Percentiles rank a stretch among this genome's conserved stretches.
Evolutionary conservation across 2,113 vertebrate species (phyloP).

Genomic region (Toxotes chatareus): DNA sequence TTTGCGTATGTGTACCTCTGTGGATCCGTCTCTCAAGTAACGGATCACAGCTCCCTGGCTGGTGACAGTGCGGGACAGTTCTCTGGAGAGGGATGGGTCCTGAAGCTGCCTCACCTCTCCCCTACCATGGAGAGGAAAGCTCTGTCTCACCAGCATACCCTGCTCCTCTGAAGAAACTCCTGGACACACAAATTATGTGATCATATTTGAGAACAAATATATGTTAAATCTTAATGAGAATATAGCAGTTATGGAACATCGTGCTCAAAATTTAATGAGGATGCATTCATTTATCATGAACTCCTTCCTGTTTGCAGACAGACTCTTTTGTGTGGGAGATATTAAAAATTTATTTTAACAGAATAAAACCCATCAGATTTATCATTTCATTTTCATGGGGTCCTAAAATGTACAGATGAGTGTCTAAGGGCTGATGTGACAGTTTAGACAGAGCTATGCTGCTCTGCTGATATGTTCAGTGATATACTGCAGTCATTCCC

Average conservation of each 20-base stretch:
- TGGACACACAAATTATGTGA: slow-evolving; percentile 1
- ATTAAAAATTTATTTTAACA: background rate
- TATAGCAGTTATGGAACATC: background rate
- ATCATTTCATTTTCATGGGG: background rate
- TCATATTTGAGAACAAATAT: background rate
- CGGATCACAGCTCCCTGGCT: slow-evolving; percentile 90
- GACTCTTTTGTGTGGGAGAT: background rate
- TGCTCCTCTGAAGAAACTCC: slow-evolving; percentile 48
- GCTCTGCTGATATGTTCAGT: background rate
- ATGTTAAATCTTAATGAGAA: background rate
- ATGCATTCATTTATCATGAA: background rate
- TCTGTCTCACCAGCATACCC: slow-evolving; percentile 87
- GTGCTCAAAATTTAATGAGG: background rate
- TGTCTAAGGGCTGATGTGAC: background rate
- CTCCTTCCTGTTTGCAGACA: background rate
- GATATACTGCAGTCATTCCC: background rate
- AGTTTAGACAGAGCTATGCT: background rate
- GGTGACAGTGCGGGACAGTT: slow-evolving; percentile 88
- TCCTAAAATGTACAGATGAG: background rate
- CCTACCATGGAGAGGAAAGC: slow-evolving; percentile 80
- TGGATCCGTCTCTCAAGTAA: slow-evolving; percentile 88
- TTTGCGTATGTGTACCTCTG: slow-evolving; percentile 83
- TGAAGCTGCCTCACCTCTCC: slow-evolving; percentile 42
- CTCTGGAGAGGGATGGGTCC: slow-evolving; percentile 76
- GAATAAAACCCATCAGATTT: background rate